Evolutionary conservation across 1,140 invertebrate species (phyloP).

Genomic region (Drosophila oshimai): DNA sequence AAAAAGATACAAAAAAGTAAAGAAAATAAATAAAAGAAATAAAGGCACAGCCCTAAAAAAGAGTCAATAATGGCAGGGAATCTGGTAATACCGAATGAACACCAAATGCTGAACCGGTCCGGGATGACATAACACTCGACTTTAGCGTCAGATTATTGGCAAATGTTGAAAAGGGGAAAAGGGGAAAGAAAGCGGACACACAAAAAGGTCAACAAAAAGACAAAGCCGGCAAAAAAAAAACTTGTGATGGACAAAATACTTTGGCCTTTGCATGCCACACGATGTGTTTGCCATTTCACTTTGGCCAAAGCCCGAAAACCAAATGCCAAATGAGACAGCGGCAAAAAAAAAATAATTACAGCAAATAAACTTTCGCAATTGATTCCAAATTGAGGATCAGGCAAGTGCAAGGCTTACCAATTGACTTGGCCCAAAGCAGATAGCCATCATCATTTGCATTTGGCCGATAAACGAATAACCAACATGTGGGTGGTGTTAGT

Average conservation of each 20-base stretch:
- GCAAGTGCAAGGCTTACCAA: constrained; percentile 74
- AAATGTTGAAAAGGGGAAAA: constrained; percentile 30
- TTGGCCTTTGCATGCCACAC: constrained; percentile 27
- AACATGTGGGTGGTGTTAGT: constrained; percentile 41
- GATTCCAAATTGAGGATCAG: constrained; percentile 16
- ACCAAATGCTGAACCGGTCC: constrained; percentile 57
- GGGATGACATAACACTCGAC: constrained; percentile 70
- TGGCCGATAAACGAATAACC: constrained; percentile 54
- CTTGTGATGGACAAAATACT: constrained; percentile 12
- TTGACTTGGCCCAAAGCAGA: constrained; percentile 9
- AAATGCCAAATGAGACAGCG: constrained; percentile 51
- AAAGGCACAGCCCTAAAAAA: constrained; percentile 55
- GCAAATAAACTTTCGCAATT: constrained; percentile 64
- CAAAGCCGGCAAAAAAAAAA: constrained; percentile 53
- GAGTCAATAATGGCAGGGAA: constrained; percentile 62
- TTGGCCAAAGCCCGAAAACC: constrained; percentile 14
- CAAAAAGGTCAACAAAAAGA: constrained; percentile 64
- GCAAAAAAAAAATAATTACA: constrained; percentile 33
- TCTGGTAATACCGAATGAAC: constrained; percentile 26
- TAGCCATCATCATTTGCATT: constrained; percentile 53
- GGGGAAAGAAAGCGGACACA: constrained; percentile 15
- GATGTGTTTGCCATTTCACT: constrained; percentile 34
- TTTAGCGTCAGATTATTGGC: constrained; percentile 69
- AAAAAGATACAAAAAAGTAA: too few species aligned
- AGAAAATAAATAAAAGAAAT: constrained; percentile 27